These are phyloP conservation scores for Drosophila subsilvestris DNA, from an alignment of 2,888 invertebrate genomes.

Conservation along the genomic window DNA sequence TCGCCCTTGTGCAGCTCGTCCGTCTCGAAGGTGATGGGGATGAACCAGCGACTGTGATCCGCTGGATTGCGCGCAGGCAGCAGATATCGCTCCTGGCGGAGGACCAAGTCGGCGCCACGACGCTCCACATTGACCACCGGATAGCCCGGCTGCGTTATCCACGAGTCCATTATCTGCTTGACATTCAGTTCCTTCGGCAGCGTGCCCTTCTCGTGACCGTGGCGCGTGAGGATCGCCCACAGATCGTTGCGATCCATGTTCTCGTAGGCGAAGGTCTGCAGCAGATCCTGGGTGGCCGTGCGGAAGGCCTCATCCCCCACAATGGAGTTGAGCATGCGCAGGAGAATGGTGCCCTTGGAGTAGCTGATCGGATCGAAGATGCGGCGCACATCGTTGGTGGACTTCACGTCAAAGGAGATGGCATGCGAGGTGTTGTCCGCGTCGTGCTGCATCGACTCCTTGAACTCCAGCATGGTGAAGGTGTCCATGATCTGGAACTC, in stretches of 20 bases:
- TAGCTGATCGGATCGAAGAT: conserved; percentile 91
- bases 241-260: conserved; percentile 88
- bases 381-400: conserved; percentile 87
- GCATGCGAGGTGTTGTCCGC: conserved; percentile 87
- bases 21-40: conserved; percentile 83
- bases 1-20: conserved; percentile 77
- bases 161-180: conserved; percentile 88
- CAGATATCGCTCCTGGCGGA: conserved; percentile 82
- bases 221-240: conserved; percentile 87
- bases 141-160: conserved; percentile 89
- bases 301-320: conserved; percentile 87
- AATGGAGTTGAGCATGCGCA: conserved; percentile 90
- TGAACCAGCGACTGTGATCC: conserved; percentile 82
- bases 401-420: conserved; percentile 87
- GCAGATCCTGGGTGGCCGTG: conserved; percentile 85
- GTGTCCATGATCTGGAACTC: conserved; percentile 86
- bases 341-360: conserved; percentile 89
- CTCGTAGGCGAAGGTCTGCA: conserved; percentile 85
- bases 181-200: conserved; percentile 84
- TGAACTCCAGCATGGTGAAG: conserved; percentile 85
- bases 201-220: conserved; percentile 84
- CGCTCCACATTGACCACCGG: conserved; percentile 87
- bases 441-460: conserved; percentile 86
- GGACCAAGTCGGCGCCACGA: conserved; percentile 79
- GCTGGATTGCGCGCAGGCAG: conserved; percentile 77